These are phyloP conservation scores for Paralichthys olivaceus DNA, from an alignment of 2,113 vertebrate genomes.

Conservation along the genomic window DNA sequence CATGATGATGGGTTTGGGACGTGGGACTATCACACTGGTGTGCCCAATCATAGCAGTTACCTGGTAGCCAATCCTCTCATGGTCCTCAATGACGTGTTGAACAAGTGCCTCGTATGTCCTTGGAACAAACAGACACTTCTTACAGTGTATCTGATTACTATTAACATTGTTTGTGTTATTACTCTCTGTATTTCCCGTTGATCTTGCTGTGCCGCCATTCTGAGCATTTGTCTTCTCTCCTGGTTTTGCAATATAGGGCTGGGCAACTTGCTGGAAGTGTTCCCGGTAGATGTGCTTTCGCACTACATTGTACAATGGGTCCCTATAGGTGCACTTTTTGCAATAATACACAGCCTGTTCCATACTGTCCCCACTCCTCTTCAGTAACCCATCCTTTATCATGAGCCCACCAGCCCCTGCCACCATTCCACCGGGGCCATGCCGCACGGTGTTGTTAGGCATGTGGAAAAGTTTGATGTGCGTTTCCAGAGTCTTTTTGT, in stretches of 20 bases:
- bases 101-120: slow-evolving; percentile 97
- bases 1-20: slow-evolving; percentile 92
- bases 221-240: slow-evolving; percentile 86
- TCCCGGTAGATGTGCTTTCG: slow-evolving; percentile 99
- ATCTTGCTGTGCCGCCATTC: slow-evolving; percentile 69
- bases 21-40: slow-evolving; percentile 95
- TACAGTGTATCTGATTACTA: slow-evolving; percentile 91
- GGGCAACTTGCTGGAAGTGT: slow-evolving; percentile 98
- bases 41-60: slow-evolving; percentile 99
- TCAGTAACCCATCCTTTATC: slow-evolving; percentile 93
- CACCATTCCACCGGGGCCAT: slow-evolving; percentile 65
- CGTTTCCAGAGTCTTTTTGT: slow-evolving; percentile 99
- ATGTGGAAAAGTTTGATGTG: slow-evolving; percentile 99
- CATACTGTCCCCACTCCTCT: slow-evolving; percentile 91
- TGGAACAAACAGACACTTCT: slow-evolving; percentile 97
- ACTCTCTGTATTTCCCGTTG: slow-evolving; percentile 77
- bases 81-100: slow-evolving; percentile 98
- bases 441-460: slow-evolving; percentile 89
- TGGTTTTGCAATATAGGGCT: slow-evolving; percentile 94
- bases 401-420: slow-evolving; percentile 79
- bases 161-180: slow-evolving; percentile 37
- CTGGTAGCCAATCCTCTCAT: slow-evolving; percentile 96
- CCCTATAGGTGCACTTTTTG: slow-evolving; percentile 99
- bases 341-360: slow-evolving; percentile 99
- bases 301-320: slow-evolving; percentile 98